These are phyloP conservation scores for Netelia melanura DNA, from an alignment of 2,888 invertebrate species.

Conservation along the genomic window DNA sequence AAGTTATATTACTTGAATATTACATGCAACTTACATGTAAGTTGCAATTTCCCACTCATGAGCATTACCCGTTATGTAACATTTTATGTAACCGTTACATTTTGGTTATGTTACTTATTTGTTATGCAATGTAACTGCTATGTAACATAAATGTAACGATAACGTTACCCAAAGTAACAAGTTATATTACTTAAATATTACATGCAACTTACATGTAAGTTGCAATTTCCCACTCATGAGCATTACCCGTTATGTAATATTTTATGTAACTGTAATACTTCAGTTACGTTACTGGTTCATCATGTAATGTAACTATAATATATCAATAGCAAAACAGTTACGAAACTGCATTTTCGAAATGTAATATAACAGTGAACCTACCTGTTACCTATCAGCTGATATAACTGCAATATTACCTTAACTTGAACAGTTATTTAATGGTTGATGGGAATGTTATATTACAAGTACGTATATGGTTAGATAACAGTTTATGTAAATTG, in stretches of 20 bases:
- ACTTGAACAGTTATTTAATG: conserved; percentile 7
- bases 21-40: too few relatives aligned
- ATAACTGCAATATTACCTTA: conserved; percentile 18
- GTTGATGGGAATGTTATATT: conserved; percentile 25
- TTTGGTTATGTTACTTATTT: neutral
- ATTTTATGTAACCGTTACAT: neutral
- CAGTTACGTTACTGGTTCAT: conserved; percentile 11
- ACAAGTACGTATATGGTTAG: conserved; percentile 19
- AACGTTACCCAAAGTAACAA: conserved; percentile 3
- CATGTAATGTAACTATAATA: conserved; percentile 5
- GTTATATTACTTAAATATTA: neutral
- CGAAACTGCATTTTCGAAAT: conserved; percentile 24
- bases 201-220: neutral
- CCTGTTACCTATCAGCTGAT: conserved; percentile 21
- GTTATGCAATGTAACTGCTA: conserved; percentile 15
- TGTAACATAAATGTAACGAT: conserved; percentile 12
- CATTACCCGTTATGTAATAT: conserved; percentile 7
- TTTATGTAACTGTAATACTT: conserved; percentile 25
- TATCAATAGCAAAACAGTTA: conserved; percentile 15
- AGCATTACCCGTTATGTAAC: too few relatives aligned
- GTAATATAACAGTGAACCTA: conserved; percentile 33
- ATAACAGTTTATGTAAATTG: conserved; percentile 17
- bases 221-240: neutral
- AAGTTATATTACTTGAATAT: too few relatives aligned
- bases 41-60: too few relatives aligned